A percentile compares a stretch with the other conserved stretches of the same genome.
phyloP scores from a whole-genome alignment of 1,140 invertebrate genomes.

The Stenopsyche tienmushanensis region DNA sequence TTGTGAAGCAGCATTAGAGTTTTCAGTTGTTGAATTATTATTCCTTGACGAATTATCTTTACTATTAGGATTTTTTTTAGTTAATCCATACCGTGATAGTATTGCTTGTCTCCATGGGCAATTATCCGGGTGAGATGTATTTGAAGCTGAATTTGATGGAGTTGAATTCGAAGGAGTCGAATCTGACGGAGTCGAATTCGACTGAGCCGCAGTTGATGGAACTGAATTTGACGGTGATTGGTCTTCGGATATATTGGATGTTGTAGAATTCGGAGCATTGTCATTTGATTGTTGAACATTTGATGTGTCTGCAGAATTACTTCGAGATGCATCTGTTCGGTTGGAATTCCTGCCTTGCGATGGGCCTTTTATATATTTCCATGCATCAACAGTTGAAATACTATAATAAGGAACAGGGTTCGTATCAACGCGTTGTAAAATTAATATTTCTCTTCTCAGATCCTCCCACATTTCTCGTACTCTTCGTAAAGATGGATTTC shows the following conservation, averaged over 20 bases:
- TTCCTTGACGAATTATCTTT: neutral
- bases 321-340: neutral
- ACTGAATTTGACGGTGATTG: neutral
- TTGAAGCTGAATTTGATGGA: neutral
- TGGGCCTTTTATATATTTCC: too few relatives aligned
- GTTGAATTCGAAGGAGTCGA: neutral
- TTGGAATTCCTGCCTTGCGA: constrained; percentile 44
- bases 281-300: too few relatives aligned
- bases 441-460: constrained; percentile 60
- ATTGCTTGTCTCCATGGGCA: neutral
- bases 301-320: too few relatives aligned
- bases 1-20: neutral
- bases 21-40: neutral
- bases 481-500: constrained; percentile 57
- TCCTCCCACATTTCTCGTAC: constrained; percentile 65
- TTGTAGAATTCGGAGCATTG: neutral
- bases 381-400: constrained; percentile 48
- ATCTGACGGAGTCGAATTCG: neutral
- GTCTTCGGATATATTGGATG: neutral
- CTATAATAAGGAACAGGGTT: constrained; percentile 49
- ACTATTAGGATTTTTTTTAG: neutral
- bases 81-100: too few relatives aligned
- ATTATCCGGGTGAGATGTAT: neutral
- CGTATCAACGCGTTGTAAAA: constrained; percentile 53
- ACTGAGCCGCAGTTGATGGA: neutral